Base-by-base conservation (phyloP, 2,797 vertebrate species). In the Gymnothorax javanicus region DNA sequence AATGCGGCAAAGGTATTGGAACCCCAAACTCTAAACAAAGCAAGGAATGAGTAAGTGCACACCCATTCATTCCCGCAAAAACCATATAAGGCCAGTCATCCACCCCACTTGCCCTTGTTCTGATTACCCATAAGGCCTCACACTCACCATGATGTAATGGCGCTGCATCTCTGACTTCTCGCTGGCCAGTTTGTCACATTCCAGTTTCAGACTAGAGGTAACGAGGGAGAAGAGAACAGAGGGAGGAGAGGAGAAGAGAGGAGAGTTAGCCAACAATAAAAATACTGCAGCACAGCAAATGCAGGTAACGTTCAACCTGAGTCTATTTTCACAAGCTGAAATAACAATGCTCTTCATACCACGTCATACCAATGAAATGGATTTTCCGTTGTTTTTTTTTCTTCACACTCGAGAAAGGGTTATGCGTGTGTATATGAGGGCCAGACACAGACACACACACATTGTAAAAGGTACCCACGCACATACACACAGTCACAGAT, bases 131-230 rank as follows among this genome's bases (percentile, higher is more conserved):
- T 12, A 43, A 12, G 1, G 20, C 6, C 33, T 12, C 50, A 77
- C 43, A 71, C 92, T 93, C 91, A 96, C 96, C 96, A 97, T 96
- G 92, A 96, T 96, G 2, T 97, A 97, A 89, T 97, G 96, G 88
- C 96, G 95, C 85, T 97, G 96, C 96, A 97, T 97, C 92, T 97
- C 96, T 0, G 96, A 96, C 92, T 97, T 97, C 92, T 97, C 96
- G 0, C 95, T 96, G 91, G 96, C 96, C 87, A 97, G 93, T 88
- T 97, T 96, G 93, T 96, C 96, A 75, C 96, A 97, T 86, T 97
- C 96, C 90, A 97, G 92, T 91, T 97, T 97, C 89, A 97, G 93
- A 93, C 96, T 97, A 87, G 17, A 23, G 88, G 88, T 84, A 88
- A 90, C 88, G 85, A n/a, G 86, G 86, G 83, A 84, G 88, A 81